A percentile compares a stretch with the other conserved stretches of the same genome.
Evolutionary conservation across 2,113 vertebrate genomes (phyloP).

Genomic region (Eulacestoma nigropectus): DNA sequence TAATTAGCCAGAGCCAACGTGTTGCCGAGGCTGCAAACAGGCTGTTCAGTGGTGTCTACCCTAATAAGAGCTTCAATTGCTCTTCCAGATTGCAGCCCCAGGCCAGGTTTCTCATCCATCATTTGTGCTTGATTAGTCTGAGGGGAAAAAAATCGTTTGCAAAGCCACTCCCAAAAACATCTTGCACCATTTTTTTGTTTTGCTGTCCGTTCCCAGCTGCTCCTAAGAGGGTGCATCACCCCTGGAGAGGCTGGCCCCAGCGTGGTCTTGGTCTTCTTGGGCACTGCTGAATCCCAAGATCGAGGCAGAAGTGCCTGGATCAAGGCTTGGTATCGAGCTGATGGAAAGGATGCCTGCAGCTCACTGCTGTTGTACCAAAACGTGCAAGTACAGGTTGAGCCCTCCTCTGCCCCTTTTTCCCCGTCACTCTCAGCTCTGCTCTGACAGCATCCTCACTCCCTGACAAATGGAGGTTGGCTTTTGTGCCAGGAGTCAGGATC

Average conservation of each 20-base stretch:
- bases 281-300: neutral
- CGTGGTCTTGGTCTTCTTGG: neutral
- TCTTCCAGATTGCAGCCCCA: conserved; percentile 38
- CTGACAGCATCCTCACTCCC: neutral
- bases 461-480: neutral
- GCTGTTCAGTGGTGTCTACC: conserved; percentile 55
- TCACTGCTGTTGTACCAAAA: neutral
- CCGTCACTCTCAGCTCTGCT: neutral
- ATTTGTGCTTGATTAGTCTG: conserved; percentile 60
- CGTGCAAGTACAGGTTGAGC: neutral
- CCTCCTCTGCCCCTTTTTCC: neutral
- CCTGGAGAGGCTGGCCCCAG: neutral
- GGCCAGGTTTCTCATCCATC: conserved; percentile 54
- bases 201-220: neutral
- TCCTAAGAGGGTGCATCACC: neutral
- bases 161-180: neutral
- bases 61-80: conserved; percentile 51
- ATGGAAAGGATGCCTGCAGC: neutral
- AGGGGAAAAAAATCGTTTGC: neutral
- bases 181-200: neutral
- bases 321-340: neutral
- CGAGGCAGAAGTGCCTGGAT: neutral
- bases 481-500: neutral
- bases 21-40: conserved; percentile 23
- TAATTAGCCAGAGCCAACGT: conserved; percentile 64